Evolutionary conservation across 2,888 invertebrate species (phyloP).

Genomic region (Pocota personata): DNA sequence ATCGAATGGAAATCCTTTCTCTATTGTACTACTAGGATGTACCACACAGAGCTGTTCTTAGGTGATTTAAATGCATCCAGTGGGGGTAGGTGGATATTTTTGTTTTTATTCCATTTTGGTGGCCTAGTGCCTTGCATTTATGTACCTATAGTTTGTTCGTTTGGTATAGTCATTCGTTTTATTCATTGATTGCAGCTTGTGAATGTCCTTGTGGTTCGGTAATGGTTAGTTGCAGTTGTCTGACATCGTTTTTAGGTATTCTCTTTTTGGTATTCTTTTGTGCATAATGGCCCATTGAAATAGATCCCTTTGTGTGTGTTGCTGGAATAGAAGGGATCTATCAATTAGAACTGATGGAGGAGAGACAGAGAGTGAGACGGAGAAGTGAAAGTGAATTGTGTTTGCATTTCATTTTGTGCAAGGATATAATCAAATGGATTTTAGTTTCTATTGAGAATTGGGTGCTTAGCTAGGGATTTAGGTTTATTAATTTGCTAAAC

Average conservation of each 20-base stretch:
- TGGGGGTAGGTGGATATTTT: background rate
- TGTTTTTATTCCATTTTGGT: conserved; percentile 17
- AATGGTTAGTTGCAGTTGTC: conserved; percentile 61
- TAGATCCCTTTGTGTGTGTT: conserved; percentile 35
- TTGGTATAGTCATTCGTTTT: conserved; percentile 61
- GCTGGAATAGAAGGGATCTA: conserved; percentile 34
- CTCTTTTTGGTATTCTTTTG: background rate
- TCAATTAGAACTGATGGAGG: conserved; percentile 41
- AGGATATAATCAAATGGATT: conserved; percentile 34
- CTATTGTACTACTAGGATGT: conserved; percentile 21
- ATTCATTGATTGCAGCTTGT: conserved; percentile 66
- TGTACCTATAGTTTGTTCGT: background rate
- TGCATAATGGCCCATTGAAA: conserved; percentile 28
- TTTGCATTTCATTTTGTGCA: conserved; percentile 51
- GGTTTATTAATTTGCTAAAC: conserved; percentile 39
- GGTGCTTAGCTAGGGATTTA: conserved; percentile 9
- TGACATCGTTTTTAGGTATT: conserved; percentile 42
- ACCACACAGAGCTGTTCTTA: conserved; percentile 30
- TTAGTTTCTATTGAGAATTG: conserved; percentile 29
- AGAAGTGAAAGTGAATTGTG: conserved; percentile 57
- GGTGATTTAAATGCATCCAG: conserved; percentile 53
- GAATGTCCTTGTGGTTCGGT: conserved; percentile 56
- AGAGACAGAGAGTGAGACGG: background rate
- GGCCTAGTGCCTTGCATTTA: conserved; percentile 66
- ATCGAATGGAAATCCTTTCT: conserved; percentile 51